These are phyloP conservation scores for Lepisosteus osseus DNA, from an alignment of 2,113 vertebrate genomes.

Conservation along the genomic window DNA sequence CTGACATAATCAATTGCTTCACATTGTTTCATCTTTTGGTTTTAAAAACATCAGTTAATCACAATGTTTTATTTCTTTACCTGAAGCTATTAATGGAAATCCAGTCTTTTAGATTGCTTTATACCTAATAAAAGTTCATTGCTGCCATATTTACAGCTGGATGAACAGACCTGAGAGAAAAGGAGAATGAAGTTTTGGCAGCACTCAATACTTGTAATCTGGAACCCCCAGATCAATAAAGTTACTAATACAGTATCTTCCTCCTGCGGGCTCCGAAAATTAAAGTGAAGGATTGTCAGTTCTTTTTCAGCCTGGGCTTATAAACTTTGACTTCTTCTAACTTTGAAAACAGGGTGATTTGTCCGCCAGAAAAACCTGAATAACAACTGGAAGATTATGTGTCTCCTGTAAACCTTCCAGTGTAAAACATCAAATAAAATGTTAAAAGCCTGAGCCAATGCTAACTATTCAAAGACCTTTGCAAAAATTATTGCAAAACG, in stretches of 20 bases:
- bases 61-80: not conserved
- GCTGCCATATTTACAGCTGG: no score
- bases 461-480: no score
- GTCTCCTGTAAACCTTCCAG: not conserved
- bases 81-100: not conserved
- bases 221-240: no score
- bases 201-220: no score
- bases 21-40: not conserved
- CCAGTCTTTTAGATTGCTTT: not conserved
- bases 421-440: no score
- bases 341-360: not conserved
- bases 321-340: not conserved
- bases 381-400: not conserved
- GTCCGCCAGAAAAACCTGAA: not conserved
- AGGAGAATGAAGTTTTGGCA: no score
- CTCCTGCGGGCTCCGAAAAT: no score
- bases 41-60: not conserved
- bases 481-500: no score
- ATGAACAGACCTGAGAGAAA: not conserved
- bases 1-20: conserved; percentile 2
- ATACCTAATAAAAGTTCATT: not conserved
- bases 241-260: no score
- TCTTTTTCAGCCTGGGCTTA: not conserved
- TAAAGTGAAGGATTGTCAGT: no score
- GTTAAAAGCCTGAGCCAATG: no score